Evolutionary conservation across 2,888 invertebrate species (phyloP).

Genomic region (Adela reaumurella): DNA sequence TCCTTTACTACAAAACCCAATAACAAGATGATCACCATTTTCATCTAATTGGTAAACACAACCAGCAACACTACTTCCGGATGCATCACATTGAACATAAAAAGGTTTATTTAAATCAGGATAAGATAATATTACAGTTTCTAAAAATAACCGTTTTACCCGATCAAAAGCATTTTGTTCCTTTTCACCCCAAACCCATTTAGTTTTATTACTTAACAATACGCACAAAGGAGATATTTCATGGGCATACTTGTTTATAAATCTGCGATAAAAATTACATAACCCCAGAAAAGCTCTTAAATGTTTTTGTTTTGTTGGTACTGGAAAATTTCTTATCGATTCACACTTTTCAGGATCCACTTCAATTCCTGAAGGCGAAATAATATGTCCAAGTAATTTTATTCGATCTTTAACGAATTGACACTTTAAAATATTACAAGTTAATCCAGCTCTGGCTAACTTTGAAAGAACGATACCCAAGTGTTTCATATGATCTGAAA

Average conservation of each 20-base stretch:
- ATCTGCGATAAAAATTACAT: no score
- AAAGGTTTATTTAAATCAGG: neutral
- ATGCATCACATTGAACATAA: slow-evolving; percentile 4
- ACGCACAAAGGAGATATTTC: no score
- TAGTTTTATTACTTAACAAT: neutral
- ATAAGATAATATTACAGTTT: neutral
- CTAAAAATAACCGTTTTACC: neutral
- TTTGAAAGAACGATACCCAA: slow-evolving; percentile 4
- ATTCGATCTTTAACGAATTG: slow-evolving; percentile 5
- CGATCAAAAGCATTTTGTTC: neutral
- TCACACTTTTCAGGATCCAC: slow-evolving; percentile 10
- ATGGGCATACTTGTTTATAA: no score
- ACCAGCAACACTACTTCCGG: slow-evolving; percentile 13
- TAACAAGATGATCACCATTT: slow-evolving; percentile 6
- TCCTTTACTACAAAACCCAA: slow-evolving; percentile 14
- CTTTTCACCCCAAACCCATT: neutral
- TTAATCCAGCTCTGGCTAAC: slow-evolving; percentile 5
- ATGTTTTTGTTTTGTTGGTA: slow-evolving; percentile 15
- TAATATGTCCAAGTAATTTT: slow-evolving; percentile 8
- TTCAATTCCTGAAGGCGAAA: slow-evolving; percentile 6
- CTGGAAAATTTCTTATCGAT: slow-evolving; percentile 15
- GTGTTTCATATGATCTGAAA: slow-evolving; percentile 7
- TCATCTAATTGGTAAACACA: slow-evolving; percentile 10
- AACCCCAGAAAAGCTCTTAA: no score
- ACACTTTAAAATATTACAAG: slow-evolving; percentile 8